Conservation (phyloP, 2,113 vertebrate genomes). For the Jacana jacana region DNA sequence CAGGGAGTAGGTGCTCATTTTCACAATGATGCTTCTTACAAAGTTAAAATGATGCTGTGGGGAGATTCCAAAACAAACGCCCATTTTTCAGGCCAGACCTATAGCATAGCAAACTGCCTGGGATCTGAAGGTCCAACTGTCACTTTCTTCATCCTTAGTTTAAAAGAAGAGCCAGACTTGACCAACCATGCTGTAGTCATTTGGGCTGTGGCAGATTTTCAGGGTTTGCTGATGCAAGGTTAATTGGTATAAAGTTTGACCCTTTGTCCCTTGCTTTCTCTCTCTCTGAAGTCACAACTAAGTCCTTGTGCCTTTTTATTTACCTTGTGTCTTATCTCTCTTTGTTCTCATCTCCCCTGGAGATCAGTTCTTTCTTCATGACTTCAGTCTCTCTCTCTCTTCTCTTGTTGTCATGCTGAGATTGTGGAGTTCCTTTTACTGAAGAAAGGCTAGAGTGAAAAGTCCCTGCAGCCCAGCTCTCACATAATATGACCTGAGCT, state of each 20-base stretch:
- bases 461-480: background rate
- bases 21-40: background rate
- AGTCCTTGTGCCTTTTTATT: conserved; percentile 1
- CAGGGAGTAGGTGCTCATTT: background rate
- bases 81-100: background rate
- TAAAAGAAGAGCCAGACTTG: background rate
- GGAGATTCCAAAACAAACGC: background rate
- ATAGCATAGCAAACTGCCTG: background rate
- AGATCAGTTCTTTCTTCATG: background rate
- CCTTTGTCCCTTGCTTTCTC: background rate
- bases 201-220: background rate
- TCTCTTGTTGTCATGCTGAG: background rate
- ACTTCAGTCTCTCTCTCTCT: background rate
- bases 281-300: background rate
- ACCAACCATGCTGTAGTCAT: background rate
- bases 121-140: background rate
- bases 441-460: background rate
- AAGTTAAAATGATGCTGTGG: background rate
- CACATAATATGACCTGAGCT: background rate
- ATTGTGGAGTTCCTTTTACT: background rate
- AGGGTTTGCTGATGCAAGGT: background rate
- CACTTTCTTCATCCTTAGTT: background rate
- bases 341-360: background rate
- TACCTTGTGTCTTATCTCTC: conserved; percentile 9
- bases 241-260: conserved; percentile 10